A percentile compares a stretch with the other conserved stretches of the same genome.
These are phyloP conservation scores for Dascyllus trimaculatus DNA, from an alignment of 2,113 vertebrate genomes.

Conservation along the genomic window DNA sequence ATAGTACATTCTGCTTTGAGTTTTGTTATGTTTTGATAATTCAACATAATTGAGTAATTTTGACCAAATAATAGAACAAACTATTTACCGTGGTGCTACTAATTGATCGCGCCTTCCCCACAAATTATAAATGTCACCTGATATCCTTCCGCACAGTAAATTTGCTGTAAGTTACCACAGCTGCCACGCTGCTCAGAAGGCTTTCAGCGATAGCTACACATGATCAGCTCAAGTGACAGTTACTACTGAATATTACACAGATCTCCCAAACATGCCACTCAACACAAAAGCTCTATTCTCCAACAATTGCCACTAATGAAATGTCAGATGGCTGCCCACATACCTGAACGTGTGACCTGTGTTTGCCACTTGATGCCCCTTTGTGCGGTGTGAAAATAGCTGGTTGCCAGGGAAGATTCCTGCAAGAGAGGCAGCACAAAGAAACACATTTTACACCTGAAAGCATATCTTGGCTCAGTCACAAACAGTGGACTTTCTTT, in stretches of 20 bases:
- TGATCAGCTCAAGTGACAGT: conserved; percentile 17
- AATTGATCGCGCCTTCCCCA: neutral
- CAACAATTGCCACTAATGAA: conserved; percentile 47
- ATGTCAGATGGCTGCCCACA: conserved; percentile 45
- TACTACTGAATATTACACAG: conserved; percentile 24
- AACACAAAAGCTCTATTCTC: conserved; percentile 43
- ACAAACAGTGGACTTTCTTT: neutral
- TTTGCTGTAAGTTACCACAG: neutral
- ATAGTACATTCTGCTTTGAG: neutral
- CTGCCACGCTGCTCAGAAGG: neutral
- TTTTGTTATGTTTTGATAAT: neutral
- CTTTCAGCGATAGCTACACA: conserved; percentile 12
- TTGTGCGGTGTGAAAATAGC: conserved; percentile 23
- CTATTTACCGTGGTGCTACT: neutral
- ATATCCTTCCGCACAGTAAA: neutral
- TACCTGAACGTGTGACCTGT: conserved; percentile 44
- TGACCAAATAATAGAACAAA: neutral
- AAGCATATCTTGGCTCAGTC: neutral
- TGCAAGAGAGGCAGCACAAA: neutral
- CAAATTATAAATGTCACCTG: neutral
- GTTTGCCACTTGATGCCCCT: conserved; percentile 53
- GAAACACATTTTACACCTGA: conserved; percentile 1
- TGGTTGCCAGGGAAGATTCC: conserved; percentile 28
- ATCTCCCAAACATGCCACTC: conserved; percentile 32
- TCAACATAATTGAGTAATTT: neutral